A percentile compares a stretch with the other conserved stretches of the same genome.
phyloP scores from a whole-genome alignment of 2,113 vertebrate species.

The Psettodes erumei region DNA sequence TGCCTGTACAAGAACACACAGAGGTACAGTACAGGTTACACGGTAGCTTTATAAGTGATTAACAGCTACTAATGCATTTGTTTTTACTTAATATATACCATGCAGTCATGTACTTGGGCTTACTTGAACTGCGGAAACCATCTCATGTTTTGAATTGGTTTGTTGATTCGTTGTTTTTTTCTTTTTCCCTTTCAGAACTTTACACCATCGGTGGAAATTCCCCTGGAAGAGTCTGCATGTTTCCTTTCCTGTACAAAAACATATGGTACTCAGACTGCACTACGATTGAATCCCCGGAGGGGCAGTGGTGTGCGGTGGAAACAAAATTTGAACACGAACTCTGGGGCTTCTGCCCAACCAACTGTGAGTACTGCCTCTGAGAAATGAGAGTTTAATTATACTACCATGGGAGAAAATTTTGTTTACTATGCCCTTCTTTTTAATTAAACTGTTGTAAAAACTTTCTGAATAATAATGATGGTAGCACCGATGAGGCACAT shows the following conservation, averaged over 20 bases:
- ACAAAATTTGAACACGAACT: constrained; percentile 81
- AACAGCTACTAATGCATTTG: background rate
- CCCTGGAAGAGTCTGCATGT: constrained; percentile 88
- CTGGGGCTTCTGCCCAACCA: constrained; percentile 90
- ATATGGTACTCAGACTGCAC: constrained; percentile 92
- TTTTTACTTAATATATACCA: background rate
- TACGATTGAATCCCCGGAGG: constrained; percentile 74
- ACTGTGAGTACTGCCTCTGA: constrained; percentile 82
- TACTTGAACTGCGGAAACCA: background rate
- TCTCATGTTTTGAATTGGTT: background rate
- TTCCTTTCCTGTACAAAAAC: constrained; percentile 89
- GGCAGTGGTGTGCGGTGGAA: constrained; percentile 90
- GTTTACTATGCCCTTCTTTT: background rate
- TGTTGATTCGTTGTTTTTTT: background rate
- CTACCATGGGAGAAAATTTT: background rate
- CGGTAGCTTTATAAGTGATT: background rate
- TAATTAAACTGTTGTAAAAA: too few species aligned
- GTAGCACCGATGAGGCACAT: too few species aligned
- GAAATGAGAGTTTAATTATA: background rate
- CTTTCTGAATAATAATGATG: too few species aligned
- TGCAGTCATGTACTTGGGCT: too few species aligned
- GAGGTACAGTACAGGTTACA: constrained; percentile 84
- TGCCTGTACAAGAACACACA: constrained; percentile 87
- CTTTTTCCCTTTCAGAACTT: constrained; percentile 80
- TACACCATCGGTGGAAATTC: constrained; percentile 90